Evolutionary conservation across 2,113 vertebrate genomes (phyloP).

Genomic region (Mobula birostris): DNA sequence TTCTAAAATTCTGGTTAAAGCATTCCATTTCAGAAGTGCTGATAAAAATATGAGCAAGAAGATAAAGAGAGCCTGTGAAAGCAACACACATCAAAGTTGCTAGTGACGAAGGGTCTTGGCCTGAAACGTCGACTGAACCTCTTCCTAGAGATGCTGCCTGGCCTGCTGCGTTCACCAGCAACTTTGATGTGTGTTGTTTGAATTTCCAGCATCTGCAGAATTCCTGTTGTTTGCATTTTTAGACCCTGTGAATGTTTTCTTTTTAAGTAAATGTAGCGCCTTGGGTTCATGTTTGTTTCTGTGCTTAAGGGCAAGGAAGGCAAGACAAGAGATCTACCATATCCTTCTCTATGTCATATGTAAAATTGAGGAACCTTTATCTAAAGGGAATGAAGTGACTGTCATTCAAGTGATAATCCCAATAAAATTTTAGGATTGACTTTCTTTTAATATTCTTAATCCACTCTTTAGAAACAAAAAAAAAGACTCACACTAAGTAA

Average conservation of each 20-base stretch:
- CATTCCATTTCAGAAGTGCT: background rate
- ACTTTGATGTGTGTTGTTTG: too few relatives aligned
- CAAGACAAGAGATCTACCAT: background rate
- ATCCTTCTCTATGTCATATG: background rate
- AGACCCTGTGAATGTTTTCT: background rate
- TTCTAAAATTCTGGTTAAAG: background rate
- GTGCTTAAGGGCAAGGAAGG: background rate
- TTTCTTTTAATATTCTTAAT: conserved; percentile 1
- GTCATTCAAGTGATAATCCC: background rate
- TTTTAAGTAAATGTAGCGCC: background rate
- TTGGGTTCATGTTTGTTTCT: background rate
- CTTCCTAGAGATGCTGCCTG: too few relatives aligned
- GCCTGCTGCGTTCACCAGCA: too few relatives aligned
- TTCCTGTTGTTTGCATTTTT: too few relatives aligned
- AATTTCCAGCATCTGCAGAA: too few relatives aligned
- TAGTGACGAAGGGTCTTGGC: too few relatives aligned
- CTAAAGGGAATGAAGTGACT: background rate
- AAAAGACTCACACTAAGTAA: background rate
- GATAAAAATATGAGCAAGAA: background rate
- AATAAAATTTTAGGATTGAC: background rate
- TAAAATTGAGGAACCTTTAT: background rate
- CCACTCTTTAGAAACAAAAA: background rate
- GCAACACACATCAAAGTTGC: too few relatives aligned
- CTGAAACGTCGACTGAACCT: too few relatives aligned
- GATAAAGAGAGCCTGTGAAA: too few relatives aligned